Evolutionary conservation across 2,888 invertebrate genomes (phyloP).

Genomic region (Philonicus albiceps): DNA sequence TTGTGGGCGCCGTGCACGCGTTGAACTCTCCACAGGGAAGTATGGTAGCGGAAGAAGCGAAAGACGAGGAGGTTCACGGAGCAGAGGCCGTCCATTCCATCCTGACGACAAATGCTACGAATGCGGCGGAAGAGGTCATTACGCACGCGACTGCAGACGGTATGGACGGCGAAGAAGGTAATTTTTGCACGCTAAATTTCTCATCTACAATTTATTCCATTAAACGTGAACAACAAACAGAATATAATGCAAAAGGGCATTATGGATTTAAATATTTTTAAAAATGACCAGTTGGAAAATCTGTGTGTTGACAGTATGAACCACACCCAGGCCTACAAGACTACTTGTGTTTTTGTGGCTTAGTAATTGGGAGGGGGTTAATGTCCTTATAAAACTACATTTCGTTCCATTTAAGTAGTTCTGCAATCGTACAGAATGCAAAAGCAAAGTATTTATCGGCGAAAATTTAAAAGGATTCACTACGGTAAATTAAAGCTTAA

Average conservation of each 20-base stretch:
- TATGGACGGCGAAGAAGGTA: conserved; percentile 69
- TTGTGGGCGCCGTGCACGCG: conserved; percentile 88
- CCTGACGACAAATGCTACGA: conserved; percentile 94
- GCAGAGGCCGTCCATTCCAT: conserved; percentile 73
- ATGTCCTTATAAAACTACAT: not conserved
- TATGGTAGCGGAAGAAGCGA: conserved; percentile 57
- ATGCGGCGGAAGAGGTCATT: conserved; percentile 93
- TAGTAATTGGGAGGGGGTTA: not conserved
- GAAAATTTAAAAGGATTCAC: not conserved
- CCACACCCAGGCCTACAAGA: not conserved
- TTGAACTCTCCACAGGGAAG: conserved; percentile 91
- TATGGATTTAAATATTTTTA: not conserved
- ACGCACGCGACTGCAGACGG: conserved; percentile 87
- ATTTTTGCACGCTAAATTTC: conserved; percentile 43
- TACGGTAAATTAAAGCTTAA: not conserved
- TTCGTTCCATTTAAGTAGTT: not conserved
- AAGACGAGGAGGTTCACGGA: conserved; percentile 43
- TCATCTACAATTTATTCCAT: not conserved
- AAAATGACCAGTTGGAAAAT: not conserved
- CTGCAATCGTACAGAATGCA: not conserved
- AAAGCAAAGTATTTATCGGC: not conserved
- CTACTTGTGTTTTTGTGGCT: not conserved
- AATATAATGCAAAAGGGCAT: not conserved
- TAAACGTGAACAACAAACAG: not conserved
- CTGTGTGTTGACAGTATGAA: not conserved